These are phyloP conservation scores for Drosophila meridiana DNA, from an alignment of 2,888 invertebrate species.

Conservation along the genomic window DNA sequence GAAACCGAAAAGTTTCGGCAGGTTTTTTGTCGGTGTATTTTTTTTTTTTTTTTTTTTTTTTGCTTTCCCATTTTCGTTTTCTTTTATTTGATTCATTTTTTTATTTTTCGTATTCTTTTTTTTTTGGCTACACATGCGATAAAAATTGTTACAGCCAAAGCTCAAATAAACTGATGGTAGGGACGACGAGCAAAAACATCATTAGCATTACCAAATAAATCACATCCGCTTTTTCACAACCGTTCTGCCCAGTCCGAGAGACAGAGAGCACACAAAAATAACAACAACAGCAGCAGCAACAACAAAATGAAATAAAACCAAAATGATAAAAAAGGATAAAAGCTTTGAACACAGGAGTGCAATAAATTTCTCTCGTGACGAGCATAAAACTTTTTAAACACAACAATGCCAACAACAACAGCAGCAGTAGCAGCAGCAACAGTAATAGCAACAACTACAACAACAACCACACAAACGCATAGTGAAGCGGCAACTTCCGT, in stretches of 20 bases:
- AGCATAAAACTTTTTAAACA: slow-evolving; percentile 83
- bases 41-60: not conserved
- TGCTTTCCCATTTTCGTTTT: slow-evolving; percentile 4
- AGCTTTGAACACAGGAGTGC: slow-evolving; percentile 83
- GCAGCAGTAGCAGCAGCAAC: slow-evolving; percentile 1
- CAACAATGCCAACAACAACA: slow-evolving; percentile 69
- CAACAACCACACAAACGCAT: slow-evolving; percentile 69
- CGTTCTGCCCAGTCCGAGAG: slow-evolving; percentile 62
- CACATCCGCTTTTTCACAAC: slow-evolving; percentile 82
- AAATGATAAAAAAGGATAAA: slow-evolving; percentile 79
- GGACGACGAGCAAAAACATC: slow-evolving; percentile 76
- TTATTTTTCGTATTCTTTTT: slow-evolving; percentile 28
- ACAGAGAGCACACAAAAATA: slow-evolving; percentile 34
- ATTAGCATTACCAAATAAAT: slow-evolving; percentile 83
- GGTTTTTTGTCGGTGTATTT: slow-evolving; percentile 56
- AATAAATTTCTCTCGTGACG: slow-evolving; percentile 83
- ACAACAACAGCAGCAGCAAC: slow-evolving; percentile 14
- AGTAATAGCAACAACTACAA: slow-evolving; percentile 29
- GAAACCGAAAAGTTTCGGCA: slow-evolving; percentile 68
- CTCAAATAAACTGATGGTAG: slow-evolving; percentile 75
- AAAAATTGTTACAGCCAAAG: slow-evolving; percentile 74
- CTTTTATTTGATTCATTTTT: slow-evolving; percentile 24
- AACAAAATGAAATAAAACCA: slow-evolving; percentile 35
- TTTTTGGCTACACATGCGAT: slow-evolving; percentile 75
- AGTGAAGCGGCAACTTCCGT: slow-evolving; percentile 79